Evolutionary conservation across 2,797 vertebrate genomes (phyloP).

Genomic region (Babyrousa celebensis): DNA sequence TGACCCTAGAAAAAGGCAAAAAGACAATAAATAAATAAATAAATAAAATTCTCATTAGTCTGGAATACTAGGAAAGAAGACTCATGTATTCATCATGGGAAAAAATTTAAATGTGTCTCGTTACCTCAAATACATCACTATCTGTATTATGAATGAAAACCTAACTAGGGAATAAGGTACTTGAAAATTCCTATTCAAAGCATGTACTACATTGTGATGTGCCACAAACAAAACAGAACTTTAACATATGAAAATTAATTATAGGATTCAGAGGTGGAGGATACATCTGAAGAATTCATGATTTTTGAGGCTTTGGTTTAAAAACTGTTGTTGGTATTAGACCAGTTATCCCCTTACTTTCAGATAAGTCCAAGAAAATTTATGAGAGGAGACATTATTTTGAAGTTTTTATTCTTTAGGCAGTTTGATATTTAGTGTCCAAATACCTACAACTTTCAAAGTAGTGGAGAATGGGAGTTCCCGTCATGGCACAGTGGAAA

Average conservation of each 20-base stretch:
- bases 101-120: neutral
- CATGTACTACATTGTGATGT: neutral
- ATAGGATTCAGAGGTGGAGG: constrained; percentile 18
- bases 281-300: neutral
- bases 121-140: neutral
- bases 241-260: neutral
- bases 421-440: constrained; percentile 10
- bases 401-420: constrained; percentile 51
- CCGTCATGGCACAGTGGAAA: too few species aligned
- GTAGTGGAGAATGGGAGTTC: neutral
- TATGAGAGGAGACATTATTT: neutral
- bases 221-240: neutral
- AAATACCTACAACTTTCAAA: constrained; percentile 29
- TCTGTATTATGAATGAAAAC: neutral
- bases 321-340: neutral
- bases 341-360: neutral
- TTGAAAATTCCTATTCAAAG: neutral
- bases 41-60: constrained; percentile 37
- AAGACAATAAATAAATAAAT: too few species aligned
- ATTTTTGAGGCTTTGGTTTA: constrained; percentile 17
- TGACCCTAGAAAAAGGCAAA: too few species aligned
- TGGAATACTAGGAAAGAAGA: neutral
- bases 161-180: neutral
- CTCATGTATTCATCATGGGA: neutral
- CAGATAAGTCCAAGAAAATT: neutral